These are phyloP conservation scores for Fukomys damarensis DNA, from an alignment of 2,113 vertebrate genomes.

Conservation along the genomic window DNA sequence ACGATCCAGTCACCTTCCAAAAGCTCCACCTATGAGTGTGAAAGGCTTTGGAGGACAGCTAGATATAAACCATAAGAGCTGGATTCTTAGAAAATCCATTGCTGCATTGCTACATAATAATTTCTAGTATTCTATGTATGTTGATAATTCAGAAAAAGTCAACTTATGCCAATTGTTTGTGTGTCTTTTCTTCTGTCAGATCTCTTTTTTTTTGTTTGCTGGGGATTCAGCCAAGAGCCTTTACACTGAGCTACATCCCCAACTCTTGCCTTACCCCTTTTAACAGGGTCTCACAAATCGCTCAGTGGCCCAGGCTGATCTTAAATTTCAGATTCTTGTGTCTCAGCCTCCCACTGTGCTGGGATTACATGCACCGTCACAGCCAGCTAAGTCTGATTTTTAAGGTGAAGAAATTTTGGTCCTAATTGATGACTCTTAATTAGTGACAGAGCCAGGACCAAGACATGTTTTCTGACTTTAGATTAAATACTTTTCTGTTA, in stretches of 20 bases:
- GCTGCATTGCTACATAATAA: not conserved
- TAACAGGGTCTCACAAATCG: not conserved
- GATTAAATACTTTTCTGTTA: not conserved
- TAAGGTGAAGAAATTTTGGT: constrained; percentile 19
- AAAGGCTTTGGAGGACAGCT: not conserved
- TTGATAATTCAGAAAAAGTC: not conserved
- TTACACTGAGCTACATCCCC: not conserved
- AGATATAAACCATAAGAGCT: not conserved
- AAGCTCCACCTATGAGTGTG: not conserved
- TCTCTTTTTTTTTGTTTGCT: constrained; percentile 42
- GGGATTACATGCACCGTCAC: not conserved
- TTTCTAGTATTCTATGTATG: not conserved
- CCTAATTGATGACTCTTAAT: not conserved
- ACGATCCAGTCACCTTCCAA: not conserved
- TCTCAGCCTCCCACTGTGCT: not conserved
- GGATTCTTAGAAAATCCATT: not conserved
- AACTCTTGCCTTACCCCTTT: not conserved
- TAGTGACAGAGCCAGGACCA: not conserved
- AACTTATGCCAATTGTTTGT: not conserved
- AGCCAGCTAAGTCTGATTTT: constrained; percentile 1
- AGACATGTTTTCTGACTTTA: constrained; percentile 14
- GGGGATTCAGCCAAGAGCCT: not conserved
- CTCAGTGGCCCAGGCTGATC: not conserved
- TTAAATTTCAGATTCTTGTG: not conserved
- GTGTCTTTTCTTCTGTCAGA: not conserved